These are phyloP conservation scores for Steromphala cineraria DNA, from an alignment of 2,888 invertebrate species.

Conservation along the genomic window DNA sequence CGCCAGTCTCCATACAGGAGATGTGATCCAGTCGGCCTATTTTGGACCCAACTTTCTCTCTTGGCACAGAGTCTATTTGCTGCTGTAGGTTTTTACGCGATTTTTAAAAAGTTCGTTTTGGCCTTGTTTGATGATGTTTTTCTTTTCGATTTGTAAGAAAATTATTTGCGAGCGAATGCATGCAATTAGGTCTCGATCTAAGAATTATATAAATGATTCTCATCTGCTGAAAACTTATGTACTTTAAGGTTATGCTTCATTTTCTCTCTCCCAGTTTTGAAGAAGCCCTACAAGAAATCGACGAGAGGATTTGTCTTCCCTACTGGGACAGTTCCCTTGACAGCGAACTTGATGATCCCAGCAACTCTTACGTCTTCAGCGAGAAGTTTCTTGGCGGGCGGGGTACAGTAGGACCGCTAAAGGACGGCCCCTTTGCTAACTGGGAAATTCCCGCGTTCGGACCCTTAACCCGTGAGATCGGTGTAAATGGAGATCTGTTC, in stretches of 20 bases:
- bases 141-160: too few species aligned
- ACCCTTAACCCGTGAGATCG: conserved; percentile 53
- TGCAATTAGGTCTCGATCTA: too few species aligned
- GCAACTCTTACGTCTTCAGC: conserved; percentile 57
- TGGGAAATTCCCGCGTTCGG: conserved; percentile 55
- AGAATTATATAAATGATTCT: too few species aligned
- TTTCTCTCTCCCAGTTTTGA: conserved; percentile 56
- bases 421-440: conserved; percentile 60
- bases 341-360: conserved; percentile 48
- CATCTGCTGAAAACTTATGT: too few species aligned
- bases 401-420: conserved; percentile 46
- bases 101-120: too few species aligned
- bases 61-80: conserved; percentile 61
- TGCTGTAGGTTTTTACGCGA: conserved; percentile 68
- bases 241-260: too few species aligned
- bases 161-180: too few species aligned
- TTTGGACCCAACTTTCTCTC: conserved; percentile 61
- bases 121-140: too few species aligned
- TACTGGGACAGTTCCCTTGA: conserved; percentile 67
- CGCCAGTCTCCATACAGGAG: conserved; percentile 53
- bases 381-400: conserved; percentile 53
- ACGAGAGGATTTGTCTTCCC: conserved; percentile 58
- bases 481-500: conserved; percentile 5
- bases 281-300: conserved; percentile 60
- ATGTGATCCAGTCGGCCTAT: conserved; percentile 54